Evolutionary conservation across 2,797 vertebrate species (phyloP), one percentile per base, ranked within the genome.

Genomic region (Lemur catta): DNA sequence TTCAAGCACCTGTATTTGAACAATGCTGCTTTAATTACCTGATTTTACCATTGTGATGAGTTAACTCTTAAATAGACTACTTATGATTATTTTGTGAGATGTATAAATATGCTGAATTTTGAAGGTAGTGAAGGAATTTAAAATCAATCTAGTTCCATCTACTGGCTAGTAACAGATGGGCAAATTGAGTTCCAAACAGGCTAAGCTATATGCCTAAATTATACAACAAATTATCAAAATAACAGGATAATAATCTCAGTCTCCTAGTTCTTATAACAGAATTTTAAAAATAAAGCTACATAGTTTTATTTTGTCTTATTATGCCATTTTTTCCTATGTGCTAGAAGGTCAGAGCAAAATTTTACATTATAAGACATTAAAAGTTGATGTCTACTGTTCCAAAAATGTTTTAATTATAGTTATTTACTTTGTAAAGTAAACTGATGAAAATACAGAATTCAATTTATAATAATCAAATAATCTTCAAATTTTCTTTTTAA

Each of bases 121-220:
- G 33, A 91, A 80, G 28, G 2, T 90, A 84, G 6, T 91, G 17
- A 91, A 71, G 55, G 24, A n/a, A 93, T 92, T 97, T 88, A 84
- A 96, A 96, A 80, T 87, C 33, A 93, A 55, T 93, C 41, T 91
- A 86, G 28, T 74, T 92, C 79, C 82, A 84, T 93, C 72, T 88
- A 67, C 33, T 91, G 35, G 78, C 46, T 95, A 94, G 95, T 95
- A 96, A 81, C 5, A 94, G 67, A 93, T 55, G 50, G 43, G 10
- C 28, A 96, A 96, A 96, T 81, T 78, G 72, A 85, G 24, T 91
- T 95, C 75, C 61, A 59, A n/a, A 91, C 85, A 88, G 78, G 35
- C 93, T 88, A 95, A 95, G 35, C 69, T 87, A n/a, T 75, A 93
- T 94, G 20, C 30, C 30, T 76, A 96, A 97, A 92, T 84, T n/a